Conservation (phyloP, 2,113 vertebrate genomes). For the Narcine bancroftii region DNA sequence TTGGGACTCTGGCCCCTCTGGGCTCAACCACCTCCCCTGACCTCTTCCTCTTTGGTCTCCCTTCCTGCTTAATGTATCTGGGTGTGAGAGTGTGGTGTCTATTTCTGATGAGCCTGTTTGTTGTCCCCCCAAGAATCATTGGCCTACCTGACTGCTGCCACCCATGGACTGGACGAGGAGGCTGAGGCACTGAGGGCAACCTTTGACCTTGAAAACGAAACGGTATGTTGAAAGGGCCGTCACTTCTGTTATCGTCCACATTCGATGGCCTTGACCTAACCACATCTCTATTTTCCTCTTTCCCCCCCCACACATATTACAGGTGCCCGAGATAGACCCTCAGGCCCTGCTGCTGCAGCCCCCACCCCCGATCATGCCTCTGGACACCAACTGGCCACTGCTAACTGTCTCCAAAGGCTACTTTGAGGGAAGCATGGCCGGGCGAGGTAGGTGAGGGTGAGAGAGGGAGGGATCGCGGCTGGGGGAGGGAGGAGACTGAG, state of each 20-base stretch:
- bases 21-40: too few species aligned
- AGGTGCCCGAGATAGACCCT: conserved; percentile 86
- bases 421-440: conserved; percentile 84
- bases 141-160: conserved; percentile 91
- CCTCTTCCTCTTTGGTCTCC: too few species aligned
- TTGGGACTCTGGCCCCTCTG: too few species aligned
- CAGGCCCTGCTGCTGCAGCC: conserved; percentile 85
- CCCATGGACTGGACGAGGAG: conserved; percentile 89
- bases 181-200: conserved; percentile 81
- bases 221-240: conserved; percentile 53
- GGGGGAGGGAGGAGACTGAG: neutral
- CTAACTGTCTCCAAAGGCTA: conserved; percentile 92
- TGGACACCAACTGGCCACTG: conserved; percentile 96
- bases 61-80: too few species aligned
- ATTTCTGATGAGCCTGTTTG: conserved; percentile 38
- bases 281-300: neutral
- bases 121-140: conserved; percentile 68
- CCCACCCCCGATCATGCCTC: conserved; percentile 85
- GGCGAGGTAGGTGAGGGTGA: conserved; percentile 66
- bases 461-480: neutral
- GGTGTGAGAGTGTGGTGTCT: too few species aligned
- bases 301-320: neutral
- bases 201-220: conserved; percentile 90
- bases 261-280: neutral
- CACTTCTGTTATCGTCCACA: neutral